Conservation (phyloP, 2,888 invertebrate species). For the Neocrepidodera transversa region DNA sequence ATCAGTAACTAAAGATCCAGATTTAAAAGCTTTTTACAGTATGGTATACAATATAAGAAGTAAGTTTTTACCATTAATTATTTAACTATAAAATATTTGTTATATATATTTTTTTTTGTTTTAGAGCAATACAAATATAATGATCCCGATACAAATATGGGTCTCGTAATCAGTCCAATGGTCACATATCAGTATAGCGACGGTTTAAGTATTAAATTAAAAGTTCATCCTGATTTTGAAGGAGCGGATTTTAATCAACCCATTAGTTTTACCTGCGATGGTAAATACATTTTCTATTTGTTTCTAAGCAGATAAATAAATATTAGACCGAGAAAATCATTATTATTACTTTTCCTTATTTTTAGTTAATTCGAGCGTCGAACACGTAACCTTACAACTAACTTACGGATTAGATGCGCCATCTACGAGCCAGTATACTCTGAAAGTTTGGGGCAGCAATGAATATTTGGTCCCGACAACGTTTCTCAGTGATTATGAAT, state of each 20-base stretch:
- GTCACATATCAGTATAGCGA: slow-evolving; percentile 79
- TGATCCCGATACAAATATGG: slow-evolving; percentile 82
- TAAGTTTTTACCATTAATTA: slow-evolving; percentile 58
- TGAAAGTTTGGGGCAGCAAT: slow-evolving; percentile 84
- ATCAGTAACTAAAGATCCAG: slow-evolving; percentile 66
- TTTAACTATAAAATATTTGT: not conserved
- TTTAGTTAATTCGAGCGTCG: slow-evolving; percentile 85
- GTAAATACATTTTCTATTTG: slow-evolving; percentile 64
- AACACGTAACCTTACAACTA: slow-evolving; percentile 85
- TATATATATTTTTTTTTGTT: slow-evolving; percentile 42
- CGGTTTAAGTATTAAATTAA: slow-evolving; percentile 87
- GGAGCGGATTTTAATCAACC: slow-evolving; percentile 64
- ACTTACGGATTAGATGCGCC: slow-evolving; percentile 78
- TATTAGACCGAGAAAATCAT: too few relatives aligned
- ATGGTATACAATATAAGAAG: slow-evolving; percentile 83
- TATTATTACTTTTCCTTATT: not conserved
- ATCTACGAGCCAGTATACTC: slow-evolving; percentile 62
- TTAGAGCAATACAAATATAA: slow-evolving; percentile 75
- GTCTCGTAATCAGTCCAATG: slow-evolving; percentile 87
- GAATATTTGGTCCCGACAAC: slow-evolving; percentile 89
- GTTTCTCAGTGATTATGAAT: slow-evolving; percentile 87
- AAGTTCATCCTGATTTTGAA: slow-evolving; percentile 72
- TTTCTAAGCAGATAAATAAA: too few relatives aligned
- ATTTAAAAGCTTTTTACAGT: slow-evolving; percentile 81
- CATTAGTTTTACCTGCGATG: slow-evolving; percentile 90